phyloP scores from a whole-genome alignment of 2,113 vertebrate species.

The Oophaga pumilio region DNA sequence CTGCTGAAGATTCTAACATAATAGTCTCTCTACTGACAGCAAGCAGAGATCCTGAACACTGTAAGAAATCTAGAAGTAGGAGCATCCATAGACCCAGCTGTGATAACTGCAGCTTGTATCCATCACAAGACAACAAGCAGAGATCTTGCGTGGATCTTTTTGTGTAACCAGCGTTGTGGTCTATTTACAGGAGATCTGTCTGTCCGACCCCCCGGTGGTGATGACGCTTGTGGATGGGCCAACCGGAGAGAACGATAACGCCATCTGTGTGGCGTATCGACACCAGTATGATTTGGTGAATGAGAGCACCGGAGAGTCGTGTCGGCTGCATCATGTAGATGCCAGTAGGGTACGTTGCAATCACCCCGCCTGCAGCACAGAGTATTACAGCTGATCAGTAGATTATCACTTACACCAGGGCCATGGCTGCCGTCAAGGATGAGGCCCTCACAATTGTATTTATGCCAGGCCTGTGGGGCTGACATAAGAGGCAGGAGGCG shows the following conservation, averaged over 20 bases:
- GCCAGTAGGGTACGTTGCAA: constrained; percentile 83
- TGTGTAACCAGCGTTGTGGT: not conserved
- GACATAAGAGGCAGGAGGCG: not conserved
- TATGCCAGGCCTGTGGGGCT: too few species aligned
- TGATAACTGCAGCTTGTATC: too few species aligned
- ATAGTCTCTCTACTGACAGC: too few species aligned
- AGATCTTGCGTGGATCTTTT: too few species aligned
- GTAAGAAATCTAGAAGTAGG: too few species aligned
- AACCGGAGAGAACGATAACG: constrained; percentile 92
- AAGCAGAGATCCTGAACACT: too few species aligned
- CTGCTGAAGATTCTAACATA: too few species aligned
- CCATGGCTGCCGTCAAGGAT: not conserved
- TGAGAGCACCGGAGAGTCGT: constrained; percentile 95
- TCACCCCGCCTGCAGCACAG: too few species aligned
- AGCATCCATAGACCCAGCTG: too few species aligned
- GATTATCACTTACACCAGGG: not conserved
- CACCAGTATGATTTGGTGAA: constrained; percentile 97
- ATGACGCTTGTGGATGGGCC: constrained; percentile 95
- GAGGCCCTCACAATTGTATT: too few species aligned
- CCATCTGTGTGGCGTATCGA: constrained; percentile 96
- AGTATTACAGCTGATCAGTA: too few species aligned
- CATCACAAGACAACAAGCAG: too few species aligned
- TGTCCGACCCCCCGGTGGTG: constrained; percentile 88
- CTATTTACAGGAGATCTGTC: constrained; percentile 87
- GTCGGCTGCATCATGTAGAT: constrained; percentile 88